Percentiles rank a stretch among this genome's conserved stretches.
Conservation (phyloP, 2,113 vertebrate genomes). For the Egretta garzetta region DNA sequence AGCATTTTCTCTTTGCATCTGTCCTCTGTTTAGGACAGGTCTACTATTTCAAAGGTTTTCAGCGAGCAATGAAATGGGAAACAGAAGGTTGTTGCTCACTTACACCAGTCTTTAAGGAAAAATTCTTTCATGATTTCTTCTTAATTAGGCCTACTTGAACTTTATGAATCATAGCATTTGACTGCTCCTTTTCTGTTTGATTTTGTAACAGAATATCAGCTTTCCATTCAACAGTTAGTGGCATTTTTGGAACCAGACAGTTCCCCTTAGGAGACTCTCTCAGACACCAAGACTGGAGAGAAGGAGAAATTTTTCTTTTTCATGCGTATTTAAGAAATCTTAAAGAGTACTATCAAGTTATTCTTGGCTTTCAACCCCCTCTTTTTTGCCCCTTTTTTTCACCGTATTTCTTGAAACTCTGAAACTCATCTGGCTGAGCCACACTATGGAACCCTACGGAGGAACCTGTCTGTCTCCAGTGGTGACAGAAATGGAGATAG, state of each 20-base stretch:
- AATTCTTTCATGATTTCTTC: not conserved
- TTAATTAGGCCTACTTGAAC: constrained; percentile 38
- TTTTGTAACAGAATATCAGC: constrained; percentile 2
- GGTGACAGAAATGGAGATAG: not conserved
- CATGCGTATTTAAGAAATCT: not conserved
- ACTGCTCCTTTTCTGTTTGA: constrained; percentile 3
- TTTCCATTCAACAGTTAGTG: constrained; percentile 1
- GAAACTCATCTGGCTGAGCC: not conserved
- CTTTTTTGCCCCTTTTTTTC: not conserved
- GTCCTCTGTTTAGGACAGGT: not conserved
- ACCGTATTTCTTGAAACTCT: not conserved
- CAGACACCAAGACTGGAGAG: not conserved
- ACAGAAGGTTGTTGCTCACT: constrained; percentile 15
- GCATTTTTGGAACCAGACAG: not conserved
- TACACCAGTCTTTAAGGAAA: not conserved
- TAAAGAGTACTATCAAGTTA: not conserved
- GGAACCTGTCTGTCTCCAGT: not conserved
- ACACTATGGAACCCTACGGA: not conserved
- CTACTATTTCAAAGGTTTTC: constrained; percentile 31
- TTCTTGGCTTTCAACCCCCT: not conserved
- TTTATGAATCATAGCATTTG: constrained; percentile 45
- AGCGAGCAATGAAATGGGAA: constrained; percentile 2
- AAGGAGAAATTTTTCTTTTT: not conserved
- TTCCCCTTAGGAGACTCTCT: not conserved
- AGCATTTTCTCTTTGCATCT: not conserved